Conservation (phyloP, 2,797 vertebrate species). For the Denticeps clupeoides region DNA sequence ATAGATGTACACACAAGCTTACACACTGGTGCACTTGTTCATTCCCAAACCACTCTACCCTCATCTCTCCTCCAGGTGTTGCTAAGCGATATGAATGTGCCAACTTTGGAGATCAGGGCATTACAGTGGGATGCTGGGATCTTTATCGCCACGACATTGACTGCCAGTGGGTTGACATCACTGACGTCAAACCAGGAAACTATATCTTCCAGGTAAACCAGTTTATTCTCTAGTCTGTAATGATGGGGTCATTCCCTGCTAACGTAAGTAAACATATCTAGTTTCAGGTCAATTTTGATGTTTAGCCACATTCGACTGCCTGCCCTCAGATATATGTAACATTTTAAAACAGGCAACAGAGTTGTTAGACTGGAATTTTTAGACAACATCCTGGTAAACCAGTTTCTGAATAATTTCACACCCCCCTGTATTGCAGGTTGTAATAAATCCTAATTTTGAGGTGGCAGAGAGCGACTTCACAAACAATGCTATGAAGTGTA, state of each 20-base stretch:
- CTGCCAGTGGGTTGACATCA: slow-evolving; percentile 97
- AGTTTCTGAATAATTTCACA: not conserved
- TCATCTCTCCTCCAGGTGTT: slow-evolving; percentile 52
- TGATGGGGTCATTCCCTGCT: too few relatives aligned
- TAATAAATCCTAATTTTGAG: slow-evolving; percentile 90
- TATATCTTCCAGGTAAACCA: slow-evolving; percentile 84
- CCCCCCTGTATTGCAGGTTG: slow-evolving; percentile 55
- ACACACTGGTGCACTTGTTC: not conserved
- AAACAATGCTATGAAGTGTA: slow-evolving; percentile 97
- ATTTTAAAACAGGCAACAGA: too few relatives aligned
- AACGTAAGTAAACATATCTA: too few relatives aligned
- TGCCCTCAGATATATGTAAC: too few relatives aligned
- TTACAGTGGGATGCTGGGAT: slow-evolving; percentile 97
- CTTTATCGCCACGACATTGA: slow-evolving; percentile 94
- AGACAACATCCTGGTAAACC: too few relatives aligned
- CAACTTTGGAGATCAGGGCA: slow-evolving; percentile 96
- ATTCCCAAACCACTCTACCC: accelerated
- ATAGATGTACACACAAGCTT: not conserved
- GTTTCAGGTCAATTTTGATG: too few relatives aligned
- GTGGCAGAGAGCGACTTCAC: slow-evolving; percentile 96
- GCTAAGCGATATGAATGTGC: slow-evolving; percentile 93
- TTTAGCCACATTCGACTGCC: too few relatives aligned
- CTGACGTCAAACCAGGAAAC: slow-evolving; percentile 86
- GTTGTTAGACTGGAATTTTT: too few relatives aligned
- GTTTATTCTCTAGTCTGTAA: not conserved